Conservation (phyloP, 2,888 invertebrate genomes). For the Penaeus monodon region DNA sequence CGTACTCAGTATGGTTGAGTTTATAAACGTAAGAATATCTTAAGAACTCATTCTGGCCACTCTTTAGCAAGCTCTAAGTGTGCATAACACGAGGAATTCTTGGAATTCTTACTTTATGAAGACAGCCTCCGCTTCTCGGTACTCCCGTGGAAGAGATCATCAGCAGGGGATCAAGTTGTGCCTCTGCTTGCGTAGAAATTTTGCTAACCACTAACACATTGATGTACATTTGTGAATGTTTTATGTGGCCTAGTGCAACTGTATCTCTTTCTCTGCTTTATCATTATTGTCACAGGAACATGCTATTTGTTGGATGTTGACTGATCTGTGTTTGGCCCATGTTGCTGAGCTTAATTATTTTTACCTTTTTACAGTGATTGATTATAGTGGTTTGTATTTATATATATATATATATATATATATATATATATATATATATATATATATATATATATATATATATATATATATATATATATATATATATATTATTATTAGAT, state of each 20-base stretch:
- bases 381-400: slow-evolving; percentile 12
- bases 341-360: slow-evolving; percentile 21
- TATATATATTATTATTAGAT: slow-evolving; percentile 5
- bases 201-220: slow-evolving; percentile 48
- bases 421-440: slow-evolving; percentile 15
- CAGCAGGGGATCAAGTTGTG: slow-evolving; percentile 43
- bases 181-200: slow-evolving; percentile 42
- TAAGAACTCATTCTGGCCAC: slow-evolving; percentile 27
- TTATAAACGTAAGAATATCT: slow-evolving; percentile 40
- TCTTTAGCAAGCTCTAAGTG: slow-evolving; percentile 28
- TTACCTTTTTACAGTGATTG: slow-evolving; percentile 19
- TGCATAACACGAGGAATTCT: slow-evolving; percentile 30
- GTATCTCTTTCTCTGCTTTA: slow-evolving; percentile 35
- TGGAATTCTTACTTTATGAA: slow-evolving; percentile 30
- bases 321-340: slow-evolving; percentile 16
- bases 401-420: slow-evolving; percentile 10
- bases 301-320: slow-evolving; percentile 30
- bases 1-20: slow-evolving; percentile 32
- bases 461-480: slow-evolving; percentile 10
- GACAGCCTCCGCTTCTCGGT: slow-evolving; percentile 32
- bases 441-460: slow-evolving; percentile 6
- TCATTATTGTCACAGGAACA: slow-evolving; percentile 22
- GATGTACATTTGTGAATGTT: slow-evolving; percentile 46
- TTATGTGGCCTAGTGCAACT: slow-evolving; percentile 44
- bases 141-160: slow-evolving; percentile 25